Evolutionary conservation across 2,113 vertebrate species (phyloP).

Genomic region (Rhipidura dahli): DNA sequence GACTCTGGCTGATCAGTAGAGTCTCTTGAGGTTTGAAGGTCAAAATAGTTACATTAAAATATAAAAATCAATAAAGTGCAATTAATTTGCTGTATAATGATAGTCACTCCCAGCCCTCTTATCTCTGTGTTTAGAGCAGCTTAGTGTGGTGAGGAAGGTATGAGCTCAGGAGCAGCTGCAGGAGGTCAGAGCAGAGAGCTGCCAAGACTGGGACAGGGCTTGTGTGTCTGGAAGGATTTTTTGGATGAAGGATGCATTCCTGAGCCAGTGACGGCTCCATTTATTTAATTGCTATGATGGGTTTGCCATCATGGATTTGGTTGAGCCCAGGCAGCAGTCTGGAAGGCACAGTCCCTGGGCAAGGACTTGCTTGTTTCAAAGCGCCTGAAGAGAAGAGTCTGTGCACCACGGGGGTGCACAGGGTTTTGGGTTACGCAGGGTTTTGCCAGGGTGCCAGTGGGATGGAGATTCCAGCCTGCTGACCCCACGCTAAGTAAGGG

Average conservation of each 20-base stretch:
- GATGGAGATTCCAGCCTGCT: neutral
- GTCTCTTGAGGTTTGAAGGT: neutral
- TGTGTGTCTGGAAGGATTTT: neutral
- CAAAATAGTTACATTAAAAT: slow-evolving; percentile 52
- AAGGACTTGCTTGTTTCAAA: neutral
- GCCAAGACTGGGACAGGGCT: fast-evolving
- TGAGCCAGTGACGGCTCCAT: neutral
- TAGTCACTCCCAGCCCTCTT: neutral
- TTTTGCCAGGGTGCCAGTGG: neutral
- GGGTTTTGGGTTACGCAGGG: neutral
- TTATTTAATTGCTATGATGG: neutral
- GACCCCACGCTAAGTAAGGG: fast-evolving
- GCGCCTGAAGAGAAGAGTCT: neutral
- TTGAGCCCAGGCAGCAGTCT: neutral
- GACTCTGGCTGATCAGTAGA: slow-evolving; percentile 8
- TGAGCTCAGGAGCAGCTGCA: neutral
- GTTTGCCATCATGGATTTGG: neutral
- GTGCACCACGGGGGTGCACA: fast-evolving
- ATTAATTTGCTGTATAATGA: slow-evolving; percentile 38
- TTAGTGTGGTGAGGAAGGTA: neutral
- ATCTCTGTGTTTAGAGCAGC: neutral
- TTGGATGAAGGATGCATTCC: neutral
- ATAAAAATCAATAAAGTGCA: slow-evolving; percentile 42
- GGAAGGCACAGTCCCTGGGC: neutral
- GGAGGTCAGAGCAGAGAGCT: neutral